Evolutionary conservation across 2,113 vertebrate genomes (phyloP).

Genomic region (Neogobius melanostomus): DNA sequence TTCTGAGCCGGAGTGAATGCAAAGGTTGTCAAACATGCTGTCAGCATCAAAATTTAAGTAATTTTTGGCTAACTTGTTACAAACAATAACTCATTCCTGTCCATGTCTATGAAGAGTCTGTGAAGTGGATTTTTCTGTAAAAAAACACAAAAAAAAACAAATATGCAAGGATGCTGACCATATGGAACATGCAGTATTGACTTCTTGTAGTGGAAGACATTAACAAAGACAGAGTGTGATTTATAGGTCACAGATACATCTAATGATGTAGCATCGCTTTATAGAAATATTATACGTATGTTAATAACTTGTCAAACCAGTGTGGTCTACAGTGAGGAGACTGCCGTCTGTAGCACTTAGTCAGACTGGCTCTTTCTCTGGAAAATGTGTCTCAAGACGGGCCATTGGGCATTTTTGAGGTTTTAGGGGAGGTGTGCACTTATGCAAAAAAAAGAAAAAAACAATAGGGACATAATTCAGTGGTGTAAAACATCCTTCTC

Average conservation of each 20-base stretch:
- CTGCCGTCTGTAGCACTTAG: slow-evolving; percentile 9
- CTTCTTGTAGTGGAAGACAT: too few relatives aligned
- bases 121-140: too few relatives aligned
- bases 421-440: slow-evolving; percentile 9
- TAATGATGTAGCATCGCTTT: background rate
- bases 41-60: too few relatives aligned
- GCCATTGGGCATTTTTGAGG: slow-evolving; percentile 32
- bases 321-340: background rate
- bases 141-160: too few relatives aligned
- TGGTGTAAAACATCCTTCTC: background rate
- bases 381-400: slow-evolving; percentile 10
- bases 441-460: background rate
- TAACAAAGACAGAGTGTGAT: background rate
- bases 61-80: too few relatives aligned
- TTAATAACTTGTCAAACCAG: background rate
- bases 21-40: too few relatives aligned
- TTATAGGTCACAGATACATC: background rate
- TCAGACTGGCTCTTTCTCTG: slow-evolving; percentile 5
- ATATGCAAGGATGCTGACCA: too few relatives aligned
- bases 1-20: too few relatives aligned
- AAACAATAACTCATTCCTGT: too few relatives aligned
- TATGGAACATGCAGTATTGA: too few relatives aligned
- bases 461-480: slow-evolving; percentile 4
- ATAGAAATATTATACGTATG: background rate
- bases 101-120: too few relatives aligned